Base-by-base conservation (phyloP, 1,140 invertebrate species). In the Pogonus chalceus region DNA sequence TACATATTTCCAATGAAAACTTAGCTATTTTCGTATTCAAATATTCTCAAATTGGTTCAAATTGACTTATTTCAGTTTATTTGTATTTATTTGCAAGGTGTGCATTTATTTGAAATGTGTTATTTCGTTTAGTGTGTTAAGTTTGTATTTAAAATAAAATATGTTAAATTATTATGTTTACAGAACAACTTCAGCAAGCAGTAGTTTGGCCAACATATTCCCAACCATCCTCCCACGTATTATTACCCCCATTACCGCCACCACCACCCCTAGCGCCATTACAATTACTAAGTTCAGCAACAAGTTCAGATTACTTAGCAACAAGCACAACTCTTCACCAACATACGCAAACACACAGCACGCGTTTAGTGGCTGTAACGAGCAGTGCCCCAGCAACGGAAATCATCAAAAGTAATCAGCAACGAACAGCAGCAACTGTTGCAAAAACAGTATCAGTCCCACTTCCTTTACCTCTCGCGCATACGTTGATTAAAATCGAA, bases 101-200 rank as follows among this genome's bases (percentile, higher is more conserved):
- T n/a, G n/a, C n/a, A n/a, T n/a, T n/a, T n/a, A n/a, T n/a, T n/a
- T n/a, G n/a, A n/a, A n/a, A n/a, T n/a, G n/a, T n/a, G n/a, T n/a
- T n/a, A n/a, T n/a, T n/a, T n/a, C n/a, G n/a, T n/a, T n/a, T n/a
- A n/a, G n/a, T n/a, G n/a, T n/a, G n/a, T n/a, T n/a, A n/a, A n/a
- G n/a, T n/a, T n/a, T n/a, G n/a, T n/a, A n/a, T n/a, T n/a, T n/a
- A n/a, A n/a, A n/a, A n/a, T n/a, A n/a, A n/a, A n/a, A n/a, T n/a
- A n/a, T n/a, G n/a, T n/a, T n/a, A n/a, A 2, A 60, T 66, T 60
- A 65, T 65, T 63, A 66, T 63, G 61, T 64, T 72, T 73, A 67
- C 78, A 76, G 85, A 88, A 69, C 78, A 84, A 64, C 76, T 82
- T 67, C 84, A 85, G 59, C 83, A 87, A 65, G 78, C 84, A 1